Percentiles rank a stretch among this genome's conserved stretches.
Evolutionary conservation across 2,888 invertebrate species (phyloP).

Genomic region (Tipula confusa): DNA sequence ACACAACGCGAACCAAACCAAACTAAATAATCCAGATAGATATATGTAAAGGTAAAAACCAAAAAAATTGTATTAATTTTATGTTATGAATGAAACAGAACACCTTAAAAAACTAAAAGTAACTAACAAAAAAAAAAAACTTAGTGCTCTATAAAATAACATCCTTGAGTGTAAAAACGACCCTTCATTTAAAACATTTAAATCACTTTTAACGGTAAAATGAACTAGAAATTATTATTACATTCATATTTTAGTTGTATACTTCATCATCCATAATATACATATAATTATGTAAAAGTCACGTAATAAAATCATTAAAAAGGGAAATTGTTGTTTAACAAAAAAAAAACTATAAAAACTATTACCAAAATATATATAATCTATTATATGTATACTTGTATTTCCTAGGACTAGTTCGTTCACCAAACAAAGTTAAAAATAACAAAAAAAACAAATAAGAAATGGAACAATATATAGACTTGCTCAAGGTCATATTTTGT

Average conservation of each 20-base stretch:
- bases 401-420: background rate
- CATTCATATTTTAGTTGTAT: background rate
- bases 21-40: background rate
- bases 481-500: background rate
- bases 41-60: too few species aligned
- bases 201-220: background rate
- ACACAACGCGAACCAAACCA: background rate
- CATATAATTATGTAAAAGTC: slow-evolving; percentile 25
- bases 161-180: slow-evolving; percentile 12
- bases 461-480: background rate
- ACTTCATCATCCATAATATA: background rate
- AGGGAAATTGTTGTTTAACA: slow-evolving; percentile 1
- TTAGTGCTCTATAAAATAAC: background rate
- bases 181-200: background rate
- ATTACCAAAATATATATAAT: slow-evolving; percentile 5
- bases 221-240: background rate
- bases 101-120: background rate
- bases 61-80: background rate
- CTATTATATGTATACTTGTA: background rate
- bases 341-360: background rate
- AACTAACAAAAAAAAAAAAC: background rate
- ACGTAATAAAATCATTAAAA: slow-evolving; percentile 25
- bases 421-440: background rate
- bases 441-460: background rate
- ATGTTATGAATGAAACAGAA: background rate